These are phyloP conservation scores for Rhyacichthys aspro DNA, from an alignment of 2,797 vertebrate genomes.

Conservation along the genomic window DNA sequence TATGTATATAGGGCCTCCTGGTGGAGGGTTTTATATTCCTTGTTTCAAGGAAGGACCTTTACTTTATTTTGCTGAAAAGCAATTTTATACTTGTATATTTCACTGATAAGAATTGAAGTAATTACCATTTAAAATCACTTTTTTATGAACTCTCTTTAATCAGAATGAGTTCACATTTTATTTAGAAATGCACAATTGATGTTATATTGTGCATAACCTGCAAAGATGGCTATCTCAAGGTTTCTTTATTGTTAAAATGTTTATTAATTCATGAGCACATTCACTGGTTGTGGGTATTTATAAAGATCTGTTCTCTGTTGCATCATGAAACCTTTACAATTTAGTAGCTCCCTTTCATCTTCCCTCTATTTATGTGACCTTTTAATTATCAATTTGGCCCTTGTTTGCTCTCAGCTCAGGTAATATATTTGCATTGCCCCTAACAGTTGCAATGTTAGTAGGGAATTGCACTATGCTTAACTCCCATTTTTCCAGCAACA, in stretches of 20 bases:
- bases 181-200: too few species aligned
- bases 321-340: constrained; percentile 26
- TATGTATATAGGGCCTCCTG: constrained; percentile 23
- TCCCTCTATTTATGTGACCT: too few species aligned
- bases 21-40: constrained; percentile 13
- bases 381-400: constrained; percentile 6
- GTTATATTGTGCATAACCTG: constrained; percentile 23
- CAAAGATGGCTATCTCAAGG: constrained; percentile 26
- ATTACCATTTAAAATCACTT: constrained; percentile 25
- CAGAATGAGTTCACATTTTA: constrained; percentile 27
- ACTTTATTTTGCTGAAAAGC: constrained; percentile 15
- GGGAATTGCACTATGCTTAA: constrained; percentile 8
- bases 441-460: constrained; percentile 9
- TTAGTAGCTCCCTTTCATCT: too few species aligned
- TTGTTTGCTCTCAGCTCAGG: constrained; percentile 39
- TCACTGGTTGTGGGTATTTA: constrained; percentile 25
- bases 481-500: constrained; percentile 17
- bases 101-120: constrained; percentile 30
- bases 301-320: constrained; percentile 40
- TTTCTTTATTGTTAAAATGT: constrained; percentile 33
- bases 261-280: constrained; percentile 41
- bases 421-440: constrained; percentile 27
- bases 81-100: constrained; percentile 18
- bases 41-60: constrained; percentile 18
- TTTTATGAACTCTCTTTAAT: constrained; percentile 13